Base-by-base conservation (phyloP, 2,888 invertebrate species). In the Xylota sylvarum region DNA sequence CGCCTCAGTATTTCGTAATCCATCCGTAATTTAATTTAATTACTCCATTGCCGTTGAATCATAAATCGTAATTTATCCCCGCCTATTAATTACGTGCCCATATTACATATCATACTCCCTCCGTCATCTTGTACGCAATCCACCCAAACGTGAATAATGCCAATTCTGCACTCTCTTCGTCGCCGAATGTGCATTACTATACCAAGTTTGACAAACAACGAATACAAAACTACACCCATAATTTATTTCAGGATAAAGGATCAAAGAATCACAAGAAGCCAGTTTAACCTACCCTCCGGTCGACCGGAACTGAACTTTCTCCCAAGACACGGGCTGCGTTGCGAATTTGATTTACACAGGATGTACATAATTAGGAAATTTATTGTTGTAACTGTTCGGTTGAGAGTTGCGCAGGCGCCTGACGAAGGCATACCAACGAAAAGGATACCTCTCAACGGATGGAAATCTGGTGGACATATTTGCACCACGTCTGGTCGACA, bases 401-500 rank as follows among this genome's bases (percentile, higher is more conserved):
- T 65, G 73, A 72, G 83, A 73, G 23, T 62, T 12, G 43, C 35
- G 35, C 69, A 74, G 83, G 83, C 83, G 83, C 84, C 79, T 74
- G 9, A 23, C 23, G 23, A 17, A 55, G 9, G 10, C 40, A 17
- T 52, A 62, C 69, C 56, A 69, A 52, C 60, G 64, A 55, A 17
- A 58, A 19, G 17, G 17, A 12, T 19, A 67, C 40, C 60, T 52
- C 35, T 67, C n/a, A 46, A 46, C 62, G 14, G 73, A 67, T 27
- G 55, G n/a, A 69, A 78, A 79, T 85, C 84, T 85, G 84, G 35
- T 80, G 52, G 80, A 85, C 84, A 85, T 70, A 80, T 85, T 85
- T 85, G 64, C 69, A 76, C 46, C 74, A 85, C 40, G 46, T 58
- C 62, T 10, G 35, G 17, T 14, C n/a, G 37, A 0, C 14, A 37